Evolutionary conservation across 2,888 invertebrate genomes (phyloP).

Genomic region (Cantharis rustica): DNA sequence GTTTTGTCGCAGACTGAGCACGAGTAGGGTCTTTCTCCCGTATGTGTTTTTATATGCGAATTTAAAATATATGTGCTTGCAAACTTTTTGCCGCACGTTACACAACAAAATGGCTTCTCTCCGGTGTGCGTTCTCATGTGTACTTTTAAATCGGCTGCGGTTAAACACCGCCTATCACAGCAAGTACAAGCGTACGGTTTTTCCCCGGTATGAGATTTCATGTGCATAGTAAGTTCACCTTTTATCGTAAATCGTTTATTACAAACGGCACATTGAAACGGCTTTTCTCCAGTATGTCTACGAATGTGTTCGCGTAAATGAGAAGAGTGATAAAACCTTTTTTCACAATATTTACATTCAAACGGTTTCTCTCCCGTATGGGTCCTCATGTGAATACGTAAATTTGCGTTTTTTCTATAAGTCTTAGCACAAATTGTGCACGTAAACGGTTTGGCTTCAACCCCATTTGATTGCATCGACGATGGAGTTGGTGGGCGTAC

Average conservation of each 20-base stretch:
- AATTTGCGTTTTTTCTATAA: constrained; percentile 52
- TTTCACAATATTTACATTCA: constrained; percentile 54
- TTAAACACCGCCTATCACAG: constrained; percentile 63
- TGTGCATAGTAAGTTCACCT: constrained; percentile 57
- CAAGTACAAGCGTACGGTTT: constrained; percentile 62
- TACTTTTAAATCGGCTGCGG: constrained; percentile 58
- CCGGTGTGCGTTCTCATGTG: constrained; percentile 58
- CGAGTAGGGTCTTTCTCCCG: constrained; percentile 65
- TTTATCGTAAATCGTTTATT: constrained; percentile 52
- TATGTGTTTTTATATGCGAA: constrained; percentile 66
- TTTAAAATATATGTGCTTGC: constrained; percentile 65
- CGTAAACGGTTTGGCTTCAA: constrained; percentile 41
- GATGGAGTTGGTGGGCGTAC: constrained; percentile 47
- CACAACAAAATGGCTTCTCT: constrained; percentile 51
- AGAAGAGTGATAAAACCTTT: constrained; percentile 53
- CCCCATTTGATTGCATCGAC: constrained; percentile 21
- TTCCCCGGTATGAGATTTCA: constrained; percentile 60
- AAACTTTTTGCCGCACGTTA: constrained; percentile 57
- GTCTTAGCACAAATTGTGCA: constrained; percentile 50
- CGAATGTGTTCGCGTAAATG: constrained; percentile 52
- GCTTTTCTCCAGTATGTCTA: constrained; percentile 53
- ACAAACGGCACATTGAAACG: constrained; percentile 52
- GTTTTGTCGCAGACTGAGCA: constrained; percentile 63
- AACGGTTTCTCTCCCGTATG: constrained; percentile 55
- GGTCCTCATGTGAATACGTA: constrained; percentile 52